Evolutionary conservation across 2,113 vertebrate genomes (phyloP).

Genomic region (Anolis sagrei): DNA sequence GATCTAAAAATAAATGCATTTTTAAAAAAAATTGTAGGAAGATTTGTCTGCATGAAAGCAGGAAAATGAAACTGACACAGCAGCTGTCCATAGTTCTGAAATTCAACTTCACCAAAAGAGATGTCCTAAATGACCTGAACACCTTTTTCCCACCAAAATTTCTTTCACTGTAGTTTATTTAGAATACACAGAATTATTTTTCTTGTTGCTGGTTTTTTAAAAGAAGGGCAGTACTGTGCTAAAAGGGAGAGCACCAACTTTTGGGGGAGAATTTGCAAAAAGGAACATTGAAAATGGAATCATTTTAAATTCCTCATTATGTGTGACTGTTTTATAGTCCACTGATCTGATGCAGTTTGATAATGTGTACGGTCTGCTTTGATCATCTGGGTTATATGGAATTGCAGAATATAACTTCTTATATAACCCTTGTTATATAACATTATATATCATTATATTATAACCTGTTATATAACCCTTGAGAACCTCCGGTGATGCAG

Average conservation of each 20-base stretch:
- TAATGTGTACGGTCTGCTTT: too few relatives aligned
- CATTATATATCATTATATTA: too few relatives aligned
- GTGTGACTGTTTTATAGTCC: neutral
- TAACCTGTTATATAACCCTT: too few relatives aligned
- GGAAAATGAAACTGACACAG: neutral
- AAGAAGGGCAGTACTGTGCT: neutral
- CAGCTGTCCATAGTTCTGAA: conserved; percentile 39
- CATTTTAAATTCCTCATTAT: neutral
- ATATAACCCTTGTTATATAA: too few relatives aligned
- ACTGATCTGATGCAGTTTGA: neutral
- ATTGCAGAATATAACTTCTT: too few relatives aligned
- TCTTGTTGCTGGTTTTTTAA: neutral
- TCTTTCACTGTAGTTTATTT: neutral
- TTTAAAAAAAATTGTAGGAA: neutral
- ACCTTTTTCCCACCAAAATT: neutral
- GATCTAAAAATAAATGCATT: neutral
- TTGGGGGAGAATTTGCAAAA: neutral
- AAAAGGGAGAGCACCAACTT: neutral
- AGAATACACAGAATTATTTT: neutral
- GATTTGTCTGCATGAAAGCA: too few relatives aligned
- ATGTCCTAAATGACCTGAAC: neutral
- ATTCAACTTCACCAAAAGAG: neutral
- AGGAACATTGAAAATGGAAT: neutral
- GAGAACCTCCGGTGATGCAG: too few relatives aligned
- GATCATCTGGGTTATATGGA: too few relatives aligned